A percentile compares a stretch with the other conserved stretches of the same genome.
These are phyloP conservation scores for Rhagologus leucostigma DNA, from an alignment of 2,113 vertebrate species.

Conservation along the genomic window DNA sequence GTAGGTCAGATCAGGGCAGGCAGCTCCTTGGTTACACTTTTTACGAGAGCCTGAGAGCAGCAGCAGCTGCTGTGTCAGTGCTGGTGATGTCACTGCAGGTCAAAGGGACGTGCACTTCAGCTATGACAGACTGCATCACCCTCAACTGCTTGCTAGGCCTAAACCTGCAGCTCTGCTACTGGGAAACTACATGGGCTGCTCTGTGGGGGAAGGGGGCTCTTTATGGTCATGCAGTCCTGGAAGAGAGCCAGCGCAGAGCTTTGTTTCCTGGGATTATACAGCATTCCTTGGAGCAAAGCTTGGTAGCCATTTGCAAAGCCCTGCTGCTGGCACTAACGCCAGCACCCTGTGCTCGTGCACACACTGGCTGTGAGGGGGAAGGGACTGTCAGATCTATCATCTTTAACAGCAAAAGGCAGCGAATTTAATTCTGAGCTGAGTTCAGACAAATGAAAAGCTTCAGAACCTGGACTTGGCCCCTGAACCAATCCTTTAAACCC, in stretches of 20 bases:
- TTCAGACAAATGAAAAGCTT: neutral
- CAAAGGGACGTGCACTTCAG: neutral
- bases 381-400: neutral
- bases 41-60: neutral
- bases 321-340: neutral
- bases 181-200: neutral
- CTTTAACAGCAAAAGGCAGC: neutral
- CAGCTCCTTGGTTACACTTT: neutral
- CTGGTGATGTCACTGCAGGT: neutral
- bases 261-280: neutral
- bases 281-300: neutral
- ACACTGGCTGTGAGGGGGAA: neutral
- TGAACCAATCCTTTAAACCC: neutral
- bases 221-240: neutral
- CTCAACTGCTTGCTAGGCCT: neutral
- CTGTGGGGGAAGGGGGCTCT: neutral
- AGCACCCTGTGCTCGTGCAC: fast-evolving
- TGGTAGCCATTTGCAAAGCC: neutral
- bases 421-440: neutral
- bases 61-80: neutral
- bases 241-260: neutral
- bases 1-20: neutral
- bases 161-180: neutral
- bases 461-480: neutral
- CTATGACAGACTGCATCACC: neutral